These are phyloP conservation scores for Gallinago nigripennis DNA, from an alignment of 2,797 vertebrate genomes.

Conservation along the genomic window DNA sequence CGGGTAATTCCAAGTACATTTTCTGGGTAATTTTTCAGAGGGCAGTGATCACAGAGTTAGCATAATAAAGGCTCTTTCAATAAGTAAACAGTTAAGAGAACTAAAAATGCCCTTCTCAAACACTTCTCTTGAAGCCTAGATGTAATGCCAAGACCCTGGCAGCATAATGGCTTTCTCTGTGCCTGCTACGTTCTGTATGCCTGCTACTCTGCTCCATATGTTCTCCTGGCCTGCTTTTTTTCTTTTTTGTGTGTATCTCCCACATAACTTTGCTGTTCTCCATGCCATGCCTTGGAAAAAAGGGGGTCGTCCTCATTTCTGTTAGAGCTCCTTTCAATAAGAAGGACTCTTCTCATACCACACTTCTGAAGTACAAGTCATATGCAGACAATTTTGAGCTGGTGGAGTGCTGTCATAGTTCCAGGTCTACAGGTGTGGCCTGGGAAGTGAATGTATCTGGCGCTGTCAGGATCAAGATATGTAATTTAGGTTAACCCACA, in stretches of 20 bases:
- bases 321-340: neutral
- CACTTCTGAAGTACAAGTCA: neutral
- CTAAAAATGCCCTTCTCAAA: neutral
- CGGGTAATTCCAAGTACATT: constrained; percentile 7
- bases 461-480: neutral
- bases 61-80: constrained; percentile 44
- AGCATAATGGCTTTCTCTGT: neutral
- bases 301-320: neutral
- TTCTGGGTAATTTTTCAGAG: constrained; percentile 41
- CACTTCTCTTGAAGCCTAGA: neutral
- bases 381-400: neutral
- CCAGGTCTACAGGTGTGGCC: neutral
- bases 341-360: neutral
- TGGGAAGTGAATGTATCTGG: neutral
- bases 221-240: neutral
- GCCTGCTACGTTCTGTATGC: neutral
- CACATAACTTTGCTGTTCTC: neutral
- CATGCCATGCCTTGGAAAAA: neutral
- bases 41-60: constrained; percentile 15
- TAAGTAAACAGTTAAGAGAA: constrained; percentile 3
- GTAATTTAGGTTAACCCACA: neutral
- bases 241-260: neutral
- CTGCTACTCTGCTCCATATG: neutral
- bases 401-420: neutral
- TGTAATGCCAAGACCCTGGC: neutral